Base-by-base conservation (phyloP, 2,888 invertebrate genomes). In the Artemia sinica region DNA sequence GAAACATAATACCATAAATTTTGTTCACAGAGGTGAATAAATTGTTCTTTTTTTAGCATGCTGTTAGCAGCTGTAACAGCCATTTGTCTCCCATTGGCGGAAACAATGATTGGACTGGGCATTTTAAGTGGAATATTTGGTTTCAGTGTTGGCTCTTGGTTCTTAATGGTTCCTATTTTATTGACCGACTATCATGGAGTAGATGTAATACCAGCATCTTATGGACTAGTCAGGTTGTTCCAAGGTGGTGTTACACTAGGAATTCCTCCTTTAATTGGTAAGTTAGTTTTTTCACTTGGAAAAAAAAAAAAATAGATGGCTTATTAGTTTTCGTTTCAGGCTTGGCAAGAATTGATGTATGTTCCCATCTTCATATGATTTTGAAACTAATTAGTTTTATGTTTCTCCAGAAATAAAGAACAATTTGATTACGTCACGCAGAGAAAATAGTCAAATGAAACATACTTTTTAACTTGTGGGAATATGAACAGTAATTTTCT, bases 81-180 rank as follows among this genome's bases (percentile, higher is more conserved):
- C 0, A 77, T 87, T 65, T 80, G 83, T 0, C 81, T 87, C 52
- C 86, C 87, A 1, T 83, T 84, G 72, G 81, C 84, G 58, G 81
- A 81, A 8, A 84, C 84, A 0, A 85, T 86, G 78, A 83, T 84
- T 77, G 78, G 84, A 0, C 78, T 87, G 58, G 85, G 85, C 8
- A 79, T 84, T 5, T 83, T 86, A 1, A 85, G 86, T 66, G 85
- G 83, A 77, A 76, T 80, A 75, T 87, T 87, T 75, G 87, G 87
- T 0, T 78, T 87, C 0, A 87, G 86, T 71, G 81, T 87, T 28
- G 87, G 87, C 41, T 85, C 86, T 75, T 87, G 87, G 86, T 87
- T 87, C 77, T 82, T 87, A 4, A 76, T 87, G 69, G 86, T 87
- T 70, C 87, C 87, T 0, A 86, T 87, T 2, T 78, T 87, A 14